Evolutionary conservation across 1,140 invertebrate genomes (phyloP), one percentile per base, ranked within the genome.

Genomic region (Hirudo medicinalis): DNA sequence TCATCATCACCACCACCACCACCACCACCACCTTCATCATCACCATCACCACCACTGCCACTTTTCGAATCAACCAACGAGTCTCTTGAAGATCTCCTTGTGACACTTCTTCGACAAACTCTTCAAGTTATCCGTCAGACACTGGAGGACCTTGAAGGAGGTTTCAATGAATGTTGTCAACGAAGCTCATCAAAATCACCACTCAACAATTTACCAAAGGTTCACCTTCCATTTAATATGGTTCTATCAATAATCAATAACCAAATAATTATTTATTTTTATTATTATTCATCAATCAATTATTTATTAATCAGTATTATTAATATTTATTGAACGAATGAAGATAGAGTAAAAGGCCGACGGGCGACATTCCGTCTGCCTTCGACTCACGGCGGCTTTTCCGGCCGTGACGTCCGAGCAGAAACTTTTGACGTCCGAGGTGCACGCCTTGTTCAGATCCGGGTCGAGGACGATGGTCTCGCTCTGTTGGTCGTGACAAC

Each of bases 391-490:
- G 80, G 89, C 86, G 67, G 89, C 87, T 78, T 89, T 89, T 72
- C 90, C 92, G 76, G 88, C 86, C 68, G 87, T 85, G 13, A 89
- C 82, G 75, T 88, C 85, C 9, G 78, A 77, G 80, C 93, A 95
- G 74, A 86, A 88, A 55, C 86, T 85, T 73, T 86, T 81, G n/a
- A 94, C 86, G 78, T 97, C 93, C n/a, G 77, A 77, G 43, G 82
- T 80, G 81, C 92, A 96, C 9, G 87, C 86, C 73, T 86, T 80
- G 75, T 87, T 87, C 25, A 96, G 81, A 70, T 87, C 85, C 2
- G 91, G 91, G 84, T 95, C 91, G 71, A 92, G 86, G 71, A 88
- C 85, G 67, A 92, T 88, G 76, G 88, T 91, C 82, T 93, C 91
- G 76, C 89, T 87, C 80, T 91, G 89, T 77, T 67, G 73, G 27